These are phyloP conservation scores for Mesopsocus fuscifrons DNA, from an alignment of 2,888 invertebrate genomes.

Conservation along the genomic window DNA sequence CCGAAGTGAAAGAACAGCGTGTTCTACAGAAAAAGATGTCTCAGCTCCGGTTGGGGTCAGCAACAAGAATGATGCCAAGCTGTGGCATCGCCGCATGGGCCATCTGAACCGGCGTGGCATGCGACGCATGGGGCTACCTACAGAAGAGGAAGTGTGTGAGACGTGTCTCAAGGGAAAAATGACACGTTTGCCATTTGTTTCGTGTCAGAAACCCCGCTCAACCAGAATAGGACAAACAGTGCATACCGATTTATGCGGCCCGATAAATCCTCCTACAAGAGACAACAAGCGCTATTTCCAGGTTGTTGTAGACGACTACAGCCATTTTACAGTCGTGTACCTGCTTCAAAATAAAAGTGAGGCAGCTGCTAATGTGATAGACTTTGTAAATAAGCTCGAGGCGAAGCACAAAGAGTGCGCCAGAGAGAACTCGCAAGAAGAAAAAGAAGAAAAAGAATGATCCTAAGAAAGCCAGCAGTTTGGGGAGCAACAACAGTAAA, in stretches of 20 bases:
- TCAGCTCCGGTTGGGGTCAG: too few species aligned
- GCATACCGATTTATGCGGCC: neutral
- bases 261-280: neutral
- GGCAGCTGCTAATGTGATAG: constrained; percentile 12
- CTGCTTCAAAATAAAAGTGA: constrained; percentile 13
- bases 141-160: neutral
- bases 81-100: neutral
- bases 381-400: constrained; percentile 14
- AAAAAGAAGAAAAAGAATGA: too few species aligned
- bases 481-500: too few species aligned
- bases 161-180: neutral
- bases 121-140: neutral
- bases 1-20: too few species aligned
- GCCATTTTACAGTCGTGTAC: constrained; percentile 13
- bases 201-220: neutral
- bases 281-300: neutral
- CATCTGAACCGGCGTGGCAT: neutral
- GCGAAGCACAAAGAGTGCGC: constrained; percentile 14
- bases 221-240: neutral
- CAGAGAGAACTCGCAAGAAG: too few species aligned
- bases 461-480: too few species aligned
- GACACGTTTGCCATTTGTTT: neutral
- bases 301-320: constrained; percentile 8
- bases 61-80: neutral
- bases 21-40: too few species aligned